Base-by-base conservation (phyloP, 2,888 invertebrate genomes). In the Seladonia tumulorum region DNA sequence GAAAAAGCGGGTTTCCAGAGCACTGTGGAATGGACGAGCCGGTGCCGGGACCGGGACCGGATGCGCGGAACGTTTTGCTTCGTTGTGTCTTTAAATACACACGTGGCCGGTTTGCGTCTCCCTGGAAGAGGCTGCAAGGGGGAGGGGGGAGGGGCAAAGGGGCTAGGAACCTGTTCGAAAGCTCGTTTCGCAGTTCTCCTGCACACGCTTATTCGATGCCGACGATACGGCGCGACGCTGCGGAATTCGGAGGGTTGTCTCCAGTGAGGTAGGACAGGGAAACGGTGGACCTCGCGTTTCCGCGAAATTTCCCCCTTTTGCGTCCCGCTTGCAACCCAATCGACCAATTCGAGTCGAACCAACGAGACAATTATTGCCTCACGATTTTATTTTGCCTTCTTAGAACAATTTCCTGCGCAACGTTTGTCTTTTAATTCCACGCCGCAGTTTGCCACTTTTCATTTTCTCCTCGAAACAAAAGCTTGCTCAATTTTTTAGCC, bases 241-340 rank as follows among this genome's bases (percentile, higher is more conserved):
- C 8, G 66, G 45, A 42, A 45, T 57, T 22, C 35, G 72, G 57
- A 53, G 83, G 71, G 72, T 75, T 47, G 25, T n/a, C 39, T 68
- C 78, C 72, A 77, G 77, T 83, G 83, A 86, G 86, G 79, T 85
- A 87, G 85, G 87, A 73, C 81, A 82, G 75, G 82, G 79, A 70
- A 68, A 47, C 22, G 42, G 45, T 22, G 63, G 45, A 57, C 7
- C 8, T 70, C 16, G 75, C 29, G 60, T 76, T 45, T 63, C 18
- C 45, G 29, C 29, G 60, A 45, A 63, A 66, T 29, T 45, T 47
- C 16, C 39, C 12, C 5, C 25, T 45, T 57, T 76, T 68, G 57
- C 39, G 74, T 53, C 22, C 10, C n/a, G 60, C 25, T 16, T 29
- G 2, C 14, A 16, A 25, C 25, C 16, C 7, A 16, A 63, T 63